These are phyloP conservation scores for Heliothis peltigera DNA, from an alignment of 2,888 invertebrate species.

Conservation along the genomic window DNA sequence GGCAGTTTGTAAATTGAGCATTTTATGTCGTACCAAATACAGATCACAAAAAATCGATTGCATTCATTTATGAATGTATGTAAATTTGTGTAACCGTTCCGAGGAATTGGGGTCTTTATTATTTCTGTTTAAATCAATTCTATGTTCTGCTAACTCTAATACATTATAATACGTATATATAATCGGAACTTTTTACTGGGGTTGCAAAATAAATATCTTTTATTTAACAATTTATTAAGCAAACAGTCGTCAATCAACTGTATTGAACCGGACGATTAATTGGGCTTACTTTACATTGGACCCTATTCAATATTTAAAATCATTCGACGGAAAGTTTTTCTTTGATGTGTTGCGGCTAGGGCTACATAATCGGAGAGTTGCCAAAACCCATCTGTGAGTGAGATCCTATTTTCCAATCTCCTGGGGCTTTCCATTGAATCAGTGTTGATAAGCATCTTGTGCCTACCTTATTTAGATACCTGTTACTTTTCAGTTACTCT, in stretches of 20 bases:
- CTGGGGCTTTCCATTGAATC: slow-evolving; percentile 60
- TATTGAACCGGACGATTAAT: slow-evolving; percentile 35
- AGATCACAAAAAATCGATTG: slow-evolving; percentile 1
- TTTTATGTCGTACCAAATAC: neutral
- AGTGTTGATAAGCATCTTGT: slow-evolving; percentile 66
- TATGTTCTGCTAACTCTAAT: slow-evolving; percentile 29
- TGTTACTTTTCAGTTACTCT: slow-evolving; percentile 57
- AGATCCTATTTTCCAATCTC: slow-evolving; percentile 54
- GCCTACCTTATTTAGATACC: slow-evolving; percentile 59
- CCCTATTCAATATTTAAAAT: slow-evolving; percentile 39
- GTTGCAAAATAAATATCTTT: slow-evolving; percentile 40
- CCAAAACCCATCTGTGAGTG: slow-evolving; percentile 54
- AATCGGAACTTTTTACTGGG: slow-evolving; percentile 25
- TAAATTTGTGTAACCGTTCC: slow-evolving; percentile 3
- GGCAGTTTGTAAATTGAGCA: neutral
- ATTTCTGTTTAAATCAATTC: slow-evolving; percentile 34
- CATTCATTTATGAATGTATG: slow-evolving; percentile 1
- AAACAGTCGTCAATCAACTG: slow-evolving; percentile 30
- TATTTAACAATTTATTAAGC: slow-evolving; percentile 31
- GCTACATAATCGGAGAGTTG: slow-evolving; percentile 43
- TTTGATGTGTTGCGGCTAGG: slow-evolving; percentile 23
- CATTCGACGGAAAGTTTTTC: slow-evolving; percentile 29
- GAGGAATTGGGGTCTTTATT: slow-evolving; percentile 17
- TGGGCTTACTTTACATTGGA: slow-evolving; percentile 27
- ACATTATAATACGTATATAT: too few relatives aligned